Conservation (phyloP, 53 echinoderm and acorn worm species). For the Zoroaster sp. region DNA sequence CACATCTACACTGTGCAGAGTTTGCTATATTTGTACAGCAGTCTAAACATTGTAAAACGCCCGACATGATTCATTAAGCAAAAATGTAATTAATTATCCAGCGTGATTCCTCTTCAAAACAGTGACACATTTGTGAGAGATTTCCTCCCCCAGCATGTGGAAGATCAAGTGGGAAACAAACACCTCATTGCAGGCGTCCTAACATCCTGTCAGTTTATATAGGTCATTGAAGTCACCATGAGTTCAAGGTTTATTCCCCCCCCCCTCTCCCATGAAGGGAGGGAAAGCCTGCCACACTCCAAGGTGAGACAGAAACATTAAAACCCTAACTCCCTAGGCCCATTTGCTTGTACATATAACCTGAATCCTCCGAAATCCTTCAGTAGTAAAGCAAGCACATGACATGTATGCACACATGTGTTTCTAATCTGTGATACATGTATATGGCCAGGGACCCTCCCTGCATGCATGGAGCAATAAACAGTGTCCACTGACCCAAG, state of each 20-base stretch:
- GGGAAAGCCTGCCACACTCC: not conserved
- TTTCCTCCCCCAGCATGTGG: not conserved
- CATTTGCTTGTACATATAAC: too few species aligned
- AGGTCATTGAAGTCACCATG: not conserved
- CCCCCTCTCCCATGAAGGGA: not conserved
- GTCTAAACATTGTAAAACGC: too few species aligned
- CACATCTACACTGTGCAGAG: too few species aligned
- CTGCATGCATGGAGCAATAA: too few species aligned
- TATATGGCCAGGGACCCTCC: too few species aligned
- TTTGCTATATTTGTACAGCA: too few species aligned
- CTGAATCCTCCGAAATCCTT: too few species aligned
- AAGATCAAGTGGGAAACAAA: not conserved
- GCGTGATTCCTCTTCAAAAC: not conserved
- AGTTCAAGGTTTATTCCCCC: not conserved
- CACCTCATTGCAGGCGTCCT: not conserved
- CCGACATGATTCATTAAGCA: not conserved
- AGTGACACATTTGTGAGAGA: not conserved
- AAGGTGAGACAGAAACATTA: not conserved
- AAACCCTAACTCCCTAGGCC: not conserved
- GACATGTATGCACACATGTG: too few species aligned
- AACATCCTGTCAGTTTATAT: not conserved
- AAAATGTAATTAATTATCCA: not conserved
- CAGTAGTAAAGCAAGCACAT: too few species aligned
- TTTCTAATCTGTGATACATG: too few species aligned
- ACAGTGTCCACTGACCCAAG: too few species aligned